These are phyloP conservation scores for Aix galericulata DNA, from an alignment of 2,113 vertebrate genomes.

Conservation along the genomic window DNA sequence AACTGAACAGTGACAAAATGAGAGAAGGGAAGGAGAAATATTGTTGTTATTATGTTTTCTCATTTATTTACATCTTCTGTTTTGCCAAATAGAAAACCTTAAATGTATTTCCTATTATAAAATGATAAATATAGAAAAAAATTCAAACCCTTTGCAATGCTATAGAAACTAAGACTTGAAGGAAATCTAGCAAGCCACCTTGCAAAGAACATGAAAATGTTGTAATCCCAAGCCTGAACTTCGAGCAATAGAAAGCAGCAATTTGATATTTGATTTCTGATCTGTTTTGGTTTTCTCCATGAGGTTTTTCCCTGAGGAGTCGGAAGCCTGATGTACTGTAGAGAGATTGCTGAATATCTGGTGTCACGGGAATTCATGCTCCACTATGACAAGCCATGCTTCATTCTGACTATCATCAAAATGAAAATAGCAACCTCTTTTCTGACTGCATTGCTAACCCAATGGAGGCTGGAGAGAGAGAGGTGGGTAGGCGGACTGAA, in stretches of 20 bases:
- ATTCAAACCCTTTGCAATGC: not conserved
- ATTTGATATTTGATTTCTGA: not conserved
- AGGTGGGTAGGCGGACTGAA: not conserved
- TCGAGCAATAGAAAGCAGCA: not conserved
- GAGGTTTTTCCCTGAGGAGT: not conserved
- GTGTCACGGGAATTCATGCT: not conserved
- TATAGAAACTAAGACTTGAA: not conserved
- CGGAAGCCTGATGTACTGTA: not conserved
- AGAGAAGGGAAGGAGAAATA: not conserved
- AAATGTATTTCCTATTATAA: not conserved
- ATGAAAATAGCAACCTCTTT: not conserved
- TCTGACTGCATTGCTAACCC: not conserved
- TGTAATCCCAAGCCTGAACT: not conserved
- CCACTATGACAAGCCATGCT: not conserved
- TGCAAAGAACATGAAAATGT: not conserved
- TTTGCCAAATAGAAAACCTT: not conserved
- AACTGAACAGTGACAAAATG: not conserved
- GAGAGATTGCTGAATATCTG: not conserved
- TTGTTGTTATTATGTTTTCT: not conserved
- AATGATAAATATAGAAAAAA: not conserved
- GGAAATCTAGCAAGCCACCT: not conserved
- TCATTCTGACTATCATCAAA: not conserved
- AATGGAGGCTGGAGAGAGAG: not conserved
- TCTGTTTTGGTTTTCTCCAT: not conserved
- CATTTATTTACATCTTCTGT: not conserved